A percentile compares a stretch with the other conserved stretches of the same genome.
These are phyloP conservation scores for Myiotriccus ornatus DNA, from an alignment of 2,797 vertebrate genomes.

Conservation along the genomic window DNA sequence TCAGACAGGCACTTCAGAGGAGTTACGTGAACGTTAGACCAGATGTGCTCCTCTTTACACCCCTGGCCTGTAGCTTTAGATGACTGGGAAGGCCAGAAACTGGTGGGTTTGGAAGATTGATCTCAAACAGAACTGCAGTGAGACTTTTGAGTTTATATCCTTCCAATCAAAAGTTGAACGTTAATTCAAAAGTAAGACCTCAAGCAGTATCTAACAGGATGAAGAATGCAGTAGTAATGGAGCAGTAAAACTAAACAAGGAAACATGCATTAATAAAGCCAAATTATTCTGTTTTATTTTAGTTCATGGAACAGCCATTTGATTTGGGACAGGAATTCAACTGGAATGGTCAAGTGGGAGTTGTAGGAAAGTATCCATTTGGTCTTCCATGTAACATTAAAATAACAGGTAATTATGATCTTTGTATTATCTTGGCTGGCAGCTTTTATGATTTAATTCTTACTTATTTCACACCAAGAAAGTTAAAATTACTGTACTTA, in stretches of 20 bases:
- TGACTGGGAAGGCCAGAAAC: not conserved
- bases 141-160: not conserved
- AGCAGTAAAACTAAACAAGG: not conserved
- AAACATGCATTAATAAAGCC: constrained; percentile 38
- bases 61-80: not conserved
- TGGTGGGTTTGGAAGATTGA: not conserved
- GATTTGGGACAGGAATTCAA: constrained; percentile 84
- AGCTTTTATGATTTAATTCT: not conserved
- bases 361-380: constrained; percentile 88
- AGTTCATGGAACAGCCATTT: constrained; percentile 86
- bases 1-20: not conserved
- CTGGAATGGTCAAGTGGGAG: constrained; percentile 81
- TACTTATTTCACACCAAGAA: not conserved
- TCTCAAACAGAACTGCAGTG: not conserved
- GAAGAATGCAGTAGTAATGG: not conserved
- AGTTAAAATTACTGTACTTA: not conserved
- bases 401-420: constrained; percentile 84
- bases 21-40: not conserved
- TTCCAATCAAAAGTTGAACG: not conserved
- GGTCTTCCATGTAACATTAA: constrained; percentile 95
- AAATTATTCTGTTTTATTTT: constrained; percentile 61
- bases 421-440: not conserved
- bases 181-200: not conserved
- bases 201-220: not conserved
- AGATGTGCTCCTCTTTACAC: not conserved